These are phyloP conservation scores for Chauna torquata DNA, from an alignment of 2,113 vertebrate genomes.

Conservation along the genomic window DNA sequence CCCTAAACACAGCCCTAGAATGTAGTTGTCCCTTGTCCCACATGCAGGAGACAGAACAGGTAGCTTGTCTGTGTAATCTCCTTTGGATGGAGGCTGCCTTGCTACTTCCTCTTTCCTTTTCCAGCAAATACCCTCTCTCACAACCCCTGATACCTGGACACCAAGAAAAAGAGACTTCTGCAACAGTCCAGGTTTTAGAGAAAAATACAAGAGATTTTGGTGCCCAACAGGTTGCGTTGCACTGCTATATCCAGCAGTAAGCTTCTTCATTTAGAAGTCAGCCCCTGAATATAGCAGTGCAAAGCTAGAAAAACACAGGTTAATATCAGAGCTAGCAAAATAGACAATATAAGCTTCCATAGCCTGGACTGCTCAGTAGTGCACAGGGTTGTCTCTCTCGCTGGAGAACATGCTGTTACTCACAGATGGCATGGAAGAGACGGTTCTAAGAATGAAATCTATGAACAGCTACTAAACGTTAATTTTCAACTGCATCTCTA, in stretches of 20 bases:
- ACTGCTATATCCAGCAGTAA: not conserved
- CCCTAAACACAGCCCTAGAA: not conserved
- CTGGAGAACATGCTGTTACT: not conserved
- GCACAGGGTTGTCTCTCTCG: not conserved
- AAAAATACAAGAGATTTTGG: rapidly evolving
- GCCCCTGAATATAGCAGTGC: too few species aligned
- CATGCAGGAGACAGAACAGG: not conserved
- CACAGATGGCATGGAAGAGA: not conserved
- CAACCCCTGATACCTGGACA: rapidly evolving
- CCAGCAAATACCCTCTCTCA: not conserved
- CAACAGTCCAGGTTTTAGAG: not conserved
- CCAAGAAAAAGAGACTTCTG: not conserved
- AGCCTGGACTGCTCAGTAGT: not conserved
- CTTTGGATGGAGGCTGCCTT: not conserved
- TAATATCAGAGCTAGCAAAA: not conserved
- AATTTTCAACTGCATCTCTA: conserved; percentile 24
- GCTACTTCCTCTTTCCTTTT: not conserved
- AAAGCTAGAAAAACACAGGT: not conserved
- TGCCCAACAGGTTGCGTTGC: not conserved
- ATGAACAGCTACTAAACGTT: conserved; percentile 2
- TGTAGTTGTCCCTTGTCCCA: rapidly evolving
- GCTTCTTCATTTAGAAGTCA: not conserved
- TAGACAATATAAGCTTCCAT: not conserved
- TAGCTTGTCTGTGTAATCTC: not conserved
- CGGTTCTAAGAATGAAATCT: conserved; percentile 23